phyloP scores from a whole-genome alignment of 2,797 vertebrate species.

The Halcyon leucocephala region DNA sequence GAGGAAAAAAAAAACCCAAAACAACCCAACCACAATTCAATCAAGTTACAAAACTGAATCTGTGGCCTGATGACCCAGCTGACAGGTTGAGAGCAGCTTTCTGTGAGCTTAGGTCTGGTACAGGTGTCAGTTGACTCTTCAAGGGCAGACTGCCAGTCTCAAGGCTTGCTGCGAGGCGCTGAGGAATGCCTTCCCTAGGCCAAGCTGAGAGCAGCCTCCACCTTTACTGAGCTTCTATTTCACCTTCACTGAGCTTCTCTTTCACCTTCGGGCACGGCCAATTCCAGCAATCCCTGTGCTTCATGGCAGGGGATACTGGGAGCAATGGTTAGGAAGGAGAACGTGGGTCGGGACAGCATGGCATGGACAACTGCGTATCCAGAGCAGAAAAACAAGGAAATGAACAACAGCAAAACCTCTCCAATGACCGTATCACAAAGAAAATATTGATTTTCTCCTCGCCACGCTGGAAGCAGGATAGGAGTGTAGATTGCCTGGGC shows the following conservation, averaged over 20 bases:
- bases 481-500: background rate
- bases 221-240: accelerated
- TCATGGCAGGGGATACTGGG: too few relatives aligned
- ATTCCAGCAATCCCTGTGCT: background rate
- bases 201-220: background rate
- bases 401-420: background rate
- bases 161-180: background rate
- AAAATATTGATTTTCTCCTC: background rate
- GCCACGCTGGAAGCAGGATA: accelerated
- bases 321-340: background rate
- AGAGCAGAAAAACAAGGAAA: background rate
- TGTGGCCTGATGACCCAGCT: background rate
- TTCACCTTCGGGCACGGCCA: accelerated
- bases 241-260: accelerated
- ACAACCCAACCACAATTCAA: background rate
- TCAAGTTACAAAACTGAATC: background rate
- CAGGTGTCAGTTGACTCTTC: background rate
- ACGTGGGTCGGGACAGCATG: background rate
- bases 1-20: too few relatives aligned
- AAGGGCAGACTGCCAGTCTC: background rate
- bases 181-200: background rate
- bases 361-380: background rate
- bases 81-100: background rate
- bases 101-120: background rate
- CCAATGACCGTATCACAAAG: background rate